phyloP scores from a whole-genome alignment of 2,888 invertebrate genomes.

The Phania funesta region DNA sequence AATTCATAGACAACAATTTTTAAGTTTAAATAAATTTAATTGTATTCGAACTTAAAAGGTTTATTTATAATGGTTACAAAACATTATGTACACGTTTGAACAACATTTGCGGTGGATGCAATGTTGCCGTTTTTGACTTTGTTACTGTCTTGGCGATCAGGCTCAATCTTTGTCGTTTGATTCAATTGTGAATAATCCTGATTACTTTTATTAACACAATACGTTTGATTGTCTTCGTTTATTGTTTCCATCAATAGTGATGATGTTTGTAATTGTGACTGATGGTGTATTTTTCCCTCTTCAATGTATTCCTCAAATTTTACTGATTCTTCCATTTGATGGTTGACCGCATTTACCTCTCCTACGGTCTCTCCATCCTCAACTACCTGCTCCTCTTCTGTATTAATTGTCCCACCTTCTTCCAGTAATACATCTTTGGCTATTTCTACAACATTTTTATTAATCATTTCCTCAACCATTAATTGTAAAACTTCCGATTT shows the following conservation, averaged over 20 bases:
- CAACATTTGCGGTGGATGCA: conserved; percentile 14
- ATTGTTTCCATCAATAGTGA: conserved; percentile 51
- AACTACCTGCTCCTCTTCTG: background rate
- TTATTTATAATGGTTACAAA: no score
- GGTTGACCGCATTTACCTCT: conserved; percentile 19
- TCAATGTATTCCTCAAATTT: conserved; percentile 15
- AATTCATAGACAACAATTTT: conserved; percentile 14
- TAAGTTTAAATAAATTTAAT: background rate
- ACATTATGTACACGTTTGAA: conserved; percentile 53
- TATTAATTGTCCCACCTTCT: conserved; percentile 64
- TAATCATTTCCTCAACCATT: conserved; percentile 82
- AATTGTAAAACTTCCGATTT: conserved; percentile 85
- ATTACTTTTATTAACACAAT: conserved; percentile 24
- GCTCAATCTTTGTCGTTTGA: background rate
- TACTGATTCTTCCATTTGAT: conserved; percentile 8
- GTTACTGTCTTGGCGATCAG: conserved; percentile 1
- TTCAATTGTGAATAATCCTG: conserved; percentile 16
- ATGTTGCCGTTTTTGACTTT: conserved; percentile 12
- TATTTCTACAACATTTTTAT: conserved; percentile 81
- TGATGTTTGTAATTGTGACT: conserved; percentile 10
- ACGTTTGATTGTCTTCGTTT: conserved; percentile 35
- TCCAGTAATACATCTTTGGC: conserved; percentile 68
- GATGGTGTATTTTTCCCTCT: conserved; percentile 3
- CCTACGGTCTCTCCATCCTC: background rate
- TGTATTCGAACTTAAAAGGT: no score